phyloP scores from a whole-genome alignment of 2,113 vertebrate species.

The Excalfactoria chinensis region DNA sequence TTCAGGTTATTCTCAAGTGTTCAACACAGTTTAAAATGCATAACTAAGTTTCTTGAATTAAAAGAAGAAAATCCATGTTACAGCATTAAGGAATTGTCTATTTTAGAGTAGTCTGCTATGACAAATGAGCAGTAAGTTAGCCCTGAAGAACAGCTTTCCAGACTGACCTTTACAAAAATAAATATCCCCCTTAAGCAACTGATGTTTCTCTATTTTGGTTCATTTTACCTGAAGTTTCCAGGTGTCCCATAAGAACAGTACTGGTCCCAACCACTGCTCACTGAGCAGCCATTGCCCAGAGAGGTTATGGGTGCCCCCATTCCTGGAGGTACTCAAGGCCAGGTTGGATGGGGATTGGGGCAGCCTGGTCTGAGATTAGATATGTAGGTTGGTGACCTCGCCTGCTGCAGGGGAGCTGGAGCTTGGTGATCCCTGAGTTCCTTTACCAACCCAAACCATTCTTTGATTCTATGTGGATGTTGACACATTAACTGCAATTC shows the following conservation, averaged over 20 bases:
- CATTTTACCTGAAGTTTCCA: not conserved
- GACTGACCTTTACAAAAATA: not conserved
- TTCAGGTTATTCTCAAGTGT: not conserved
- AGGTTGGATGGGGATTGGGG: too few relatives aligned
- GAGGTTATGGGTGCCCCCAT: too few relatives aligned
- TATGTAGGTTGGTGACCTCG: too few relatives aligned
- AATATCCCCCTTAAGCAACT: not conserved
- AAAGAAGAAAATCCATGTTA: not conserved
- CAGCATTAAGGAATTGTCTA: not conserved
- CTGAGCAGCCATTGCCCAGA: too few relatives aligned
- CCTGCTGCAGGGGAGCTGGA: too few relatives aligned
- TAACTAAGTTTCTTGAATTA: not conserved
- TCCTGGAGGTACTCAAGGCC: too few relatives aligned
- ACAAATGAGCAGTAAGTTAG: not conserved
- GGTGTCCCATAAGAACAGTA: not conserved
- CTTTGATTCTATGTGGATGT: too few relatives aligned
- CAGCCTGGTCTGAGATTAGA: too few relatives aligned
- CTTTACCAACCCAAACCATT: too few relatives aligned
- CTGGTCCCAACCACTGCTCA: too few relatives aligned
- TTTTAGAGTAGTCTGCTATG: not conserved
- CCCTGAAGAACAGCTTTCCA: not conserved
- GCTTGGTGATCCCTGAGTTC: too few relatives aligned
- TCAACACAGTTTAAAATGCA: not conserved
- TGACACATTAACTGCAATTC: too few relatives aligned
- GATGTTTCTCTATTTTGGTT: not conserved